phyloP scores from a whole-genome alignment of 2,888 invertebrate species.

The Folsomia candida region DNA sequence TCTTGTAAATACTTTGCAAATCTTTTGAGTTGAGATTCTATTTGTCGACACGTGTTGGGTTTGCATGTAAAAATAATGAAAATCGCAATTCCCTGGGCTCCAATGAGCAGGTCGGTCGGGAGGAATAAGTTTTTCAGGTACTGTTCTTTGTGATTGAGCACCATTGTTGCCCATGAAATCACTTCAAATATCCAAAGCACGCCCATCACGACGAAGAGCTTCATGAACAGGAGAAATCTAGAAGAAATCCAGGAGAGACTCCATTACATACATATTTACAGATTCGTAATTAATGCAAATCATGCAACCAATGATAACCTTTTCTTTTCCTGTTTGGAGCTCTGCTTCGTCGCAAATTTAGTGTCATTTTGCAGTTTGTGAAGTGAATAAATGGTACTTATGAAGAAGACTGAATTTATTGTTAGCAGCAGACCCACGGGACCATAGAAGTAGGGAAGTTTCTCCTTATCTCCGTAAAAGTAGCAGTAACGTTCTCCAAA shows the following conservation, averaged over 20 bases:
- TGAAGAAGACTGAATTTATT: slow-evolving; percentile 74
- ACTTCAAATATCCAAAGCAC: slow-evolving; percentile 76
- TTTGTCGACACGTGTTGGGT: slow-evolving; percentile 62
- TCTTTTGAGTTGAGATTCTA: slow-evolving; percentile 50
- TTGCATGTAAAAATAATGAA: slow-evolving; percentile 86
- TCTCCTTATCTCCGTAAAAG: slow-evolving; percentile 79
- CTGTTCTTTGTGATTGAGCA: slow-evolving; percentile 59
- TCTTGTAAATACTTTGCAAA: slow-evolving; percentile 36
- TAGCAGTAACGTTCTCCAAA: slow-evolving; percentile 78
- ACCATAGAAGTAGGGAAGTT: slow-evolving; percentile 79
- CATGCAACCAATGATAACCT: slow-evolving; percentile 29
- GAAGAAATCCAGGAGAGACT: too few species aligned
- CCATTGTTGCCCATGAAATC: slow-evolving; percentile 78
- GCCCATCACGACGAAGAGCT: slow-evolving; percentile 79
- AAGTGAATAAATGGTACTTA: slow-evolving; percentile 68
- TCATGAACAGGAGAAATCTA: slow-evolving; percentile 65
- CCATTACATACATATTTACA: too few species aligned
- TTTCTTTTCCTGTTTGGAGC: slow-evolving; percentile 50
- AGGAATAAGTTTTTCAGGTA: slow-evolving; percentile 64
- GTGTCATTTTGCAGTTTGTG: slow-evolving; percentile 64
- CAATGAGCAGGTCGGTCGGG: slow-evolving; percentile 79
- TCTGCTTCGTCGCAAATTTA: slow-evolving; percentile 50
- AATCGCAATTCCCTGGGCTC: slow-evolving; percentile 81
- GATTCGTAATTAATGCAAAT: background rate
- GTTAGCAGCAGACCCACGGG: slow-evolving; percentile 76